These are phyloP conservation scores for Bos javanicus DNA, from an alignment of 2,113 vertebrate genomes.

Conservation along the genomic window DNA sequence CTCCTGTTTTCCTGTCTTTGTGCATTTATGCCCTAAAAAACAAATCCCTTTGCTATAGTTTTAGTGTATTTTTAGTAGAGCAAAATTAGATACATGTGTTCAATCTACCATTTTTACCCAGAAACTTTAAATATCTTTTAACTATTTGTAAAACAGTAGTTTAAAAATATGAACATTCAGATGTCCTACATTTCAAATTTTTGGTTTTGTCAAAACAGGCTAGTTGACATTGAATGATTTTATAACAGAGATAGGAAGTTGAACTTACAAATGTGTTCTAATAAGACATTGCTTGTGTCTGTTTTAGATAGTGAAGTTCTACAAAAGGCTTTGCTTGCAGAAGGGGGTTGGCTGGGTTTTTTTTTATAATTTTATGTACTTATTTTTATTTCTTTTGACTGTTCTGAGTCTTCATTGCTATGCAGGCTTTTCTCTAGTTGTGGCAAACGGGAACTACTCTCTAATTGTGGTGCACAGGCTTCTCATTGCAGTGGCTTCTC, in stretches of 20 bases:
- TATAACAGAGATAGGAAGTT: neutral
- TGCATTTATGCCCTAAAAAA: neutral
- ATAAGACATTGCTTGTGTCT: neutral
- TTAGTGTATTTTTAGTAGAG: neutral
- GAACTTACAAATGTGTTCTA: neutral
- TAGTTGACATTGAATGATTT: neutral
- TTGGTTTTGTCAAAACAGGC: neutral
- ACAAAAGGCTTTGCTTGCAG: neutral
- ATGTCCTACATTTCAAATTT: neutral
- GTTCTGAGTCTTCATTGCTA: neutral
- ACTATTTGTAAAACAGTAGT: neutral
- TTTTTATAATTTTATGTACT: neutral
- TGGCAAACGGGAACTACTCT: neutral
- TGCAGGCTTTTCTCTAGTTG: neutral
- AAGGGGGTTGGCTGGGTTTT: neutral
- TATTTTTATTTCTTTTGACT: neutral
- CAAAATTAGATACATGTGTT: conserved; percentile 31
- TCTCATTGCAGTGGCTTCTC: neutral
- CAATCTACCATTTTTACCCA: conserved; percentile 12
- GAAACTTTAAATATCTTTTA: conserved; percentile 25
- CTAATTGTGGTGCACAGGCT: neutral
- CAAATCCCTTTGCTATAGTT: conserved; percentile 25
- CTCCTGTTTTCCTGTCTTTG: neutral
- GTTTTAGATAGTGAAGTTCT: neutral
- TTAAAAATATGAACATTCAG: neutral